Conservation (phyloP, 2,113 vertebrate genomes). For the Hippopotamus amphibius region DNA sequence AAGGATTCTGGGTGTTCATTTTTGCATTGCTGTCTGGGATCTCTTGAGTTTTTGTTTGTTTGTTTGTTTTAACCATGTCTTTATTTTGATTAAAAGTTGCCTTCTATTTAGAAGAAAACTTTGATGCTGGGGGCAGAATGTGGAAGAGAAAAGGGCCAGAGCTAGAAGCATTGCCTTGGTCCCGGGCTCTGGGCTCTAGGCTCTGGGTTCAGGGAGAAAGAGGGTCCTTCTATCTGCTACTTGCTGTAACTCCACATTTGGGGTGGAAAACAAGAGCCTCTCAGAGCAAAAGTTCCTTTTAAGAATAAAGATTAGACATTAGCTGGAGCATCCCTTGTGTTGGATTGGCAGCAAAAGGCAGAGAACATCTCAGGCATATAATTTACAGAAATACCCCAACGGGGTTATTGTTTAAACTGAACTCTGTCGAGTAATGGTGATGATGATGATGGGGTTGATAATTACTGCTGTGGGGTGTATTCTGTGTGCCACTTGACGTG, state of each 20-base stretch:
- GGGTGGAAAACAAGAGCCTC: not conserved
- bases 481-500: not conserved
- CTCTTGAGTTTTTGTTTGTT: not conserved
- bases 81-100: not conserved
- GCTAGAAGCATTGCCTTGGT: too few relatives aligned
- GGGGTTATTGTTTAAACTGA: slow-evolving; percentile 4
- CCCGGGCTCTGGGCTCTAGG: not conserved
- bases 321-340: not conserved
- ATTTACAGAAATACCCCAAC: not conserved
- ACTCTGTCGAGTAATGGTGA: not conserved
- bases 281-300: not conserved
- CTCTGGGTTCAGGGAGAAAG: not conserved
- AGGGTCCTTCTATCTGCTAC: not conserved
- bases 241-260: not conserved
- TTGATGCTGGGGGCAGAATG: not conserved
- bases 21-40: not conserved
- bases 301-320: not conserved
- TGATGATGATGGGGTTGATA: not conserved
- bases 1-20: not conserved
- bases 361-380: not conserved
- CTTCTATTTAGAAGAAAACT: not conserved
- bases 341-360: not conserved
- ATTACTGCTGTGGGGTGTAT: not conserved
- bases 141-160: not conserved
- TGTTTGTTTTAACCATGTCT: not conserved